Base-by-base conservation (phyloP, 2,888 invertebrate species). In the Nomada hirtipes region DNA sequence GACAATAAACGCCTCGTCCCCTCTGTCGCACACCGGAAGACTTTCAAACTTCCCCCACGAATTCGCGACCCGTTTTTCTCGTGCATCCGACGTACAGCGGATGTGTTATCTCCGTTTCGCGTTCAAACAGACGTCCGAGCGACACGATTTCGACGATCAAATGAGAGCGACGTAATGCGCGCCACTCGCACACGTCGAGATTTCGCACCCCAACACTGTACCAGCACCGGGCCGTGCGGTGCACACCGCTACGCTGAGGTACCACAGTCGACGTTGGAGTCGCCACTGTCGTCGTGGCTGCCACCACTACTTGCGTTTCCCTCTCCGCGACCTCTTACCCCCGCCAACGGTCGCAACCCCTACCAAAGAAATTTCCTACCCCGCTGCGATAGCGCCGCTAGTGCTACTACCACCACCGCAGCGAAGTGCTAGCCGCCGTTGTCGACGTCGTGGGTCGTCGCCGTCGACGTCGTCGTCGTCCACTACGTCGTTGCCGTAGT, bases 281-380 rank as follows among this genome's bases (percentile, higher is more conserved):
- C 86, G 88, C 88, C 83, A 85, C 86, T 82, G 82, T 82, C 77
- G 79, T 36, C 67, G 10, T 57, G 57, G 70, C 72, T 85, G 69
- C 82, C 76, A 73, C 85, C 82, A 76, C 85, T 68, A 77, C 76
- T 64, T 11, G n/a, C 11, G 11, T 20, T 60, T 36, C 68, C 55
- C 50, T 42, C 67, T 29, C 77, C 61, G 20, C 0, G 1, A 3
- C 57, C 15, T 2, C 7, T 15, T 9, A 57, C 18, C 64, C 61
- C 71, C 85, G 55, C 75, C 57, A 23, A 36, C 13, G 11, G 18
- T 4, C 47, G 13, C 26, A 15, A 18, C 13, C 55, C 26, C 75
- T 20, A 44, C 63, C 52, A 26, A 29, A 2, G 50, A 2, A 9
- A 2, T 4, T 15, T 4, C 1, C 15, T 1, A 23, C 20, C 64